Conservation (phyloP, 2,113 vertebrate species). For the Tachysurus fulvidraco region DNA sequence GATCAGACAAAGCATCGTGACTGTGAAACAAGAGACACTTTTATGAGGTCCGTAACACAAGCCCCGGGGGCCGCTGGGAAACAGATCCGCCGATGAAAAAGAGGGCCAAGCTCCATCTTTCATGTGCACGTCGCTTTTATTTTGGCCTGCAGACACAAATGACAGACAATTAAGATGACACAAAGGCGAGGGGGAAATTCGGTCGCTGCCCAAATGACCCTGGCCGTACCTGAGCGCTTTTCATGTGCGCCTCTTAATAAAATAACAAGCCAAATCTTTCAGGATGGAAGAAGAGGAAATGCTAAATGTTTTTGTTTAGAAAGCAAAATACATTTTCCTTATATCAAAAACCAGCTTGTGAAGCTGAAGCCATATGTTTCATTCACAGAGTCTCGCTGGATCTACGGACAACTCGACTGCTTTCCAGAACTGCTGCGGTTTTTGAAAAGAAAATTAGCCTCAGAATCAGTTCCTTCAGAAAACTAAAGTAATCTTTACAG, state of each 20-base stretch:
- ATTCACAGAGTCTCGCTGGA: conserved; percentile 72
- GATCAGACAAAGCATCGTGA: conserved; percentile 76
- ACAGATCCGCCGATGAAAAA: conserved; percentile 85
- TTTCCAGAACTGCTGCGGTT: not conserved
- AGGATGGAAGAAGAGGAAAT: conserved; percentile 68
- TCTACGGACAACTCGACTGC: not conserved
- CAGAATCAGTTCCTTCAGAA: not conserved
- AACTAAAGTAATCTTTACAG: too few relatives aligned
- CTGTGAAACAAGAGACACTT: conserved; percentile 79
- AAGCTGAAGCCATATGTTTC: conserved; percentile 80
- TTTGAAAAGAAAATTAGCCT: not conserved
- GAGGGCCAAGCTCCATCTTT: conserved; percentile 80
- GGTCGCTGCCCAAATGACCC: conserved; percentile 67
- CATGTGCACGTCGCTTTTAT: conserved; percentile 85
- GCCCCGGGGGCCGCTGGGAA: conserved; percentile 77
- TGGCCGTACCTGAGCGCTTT: conserved; percentile 14
- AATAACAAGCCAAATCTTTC: not conserved
- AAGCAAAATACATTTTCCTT: conserved; percentile 59
- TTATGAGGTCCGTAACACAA: conserved; percentile 79
- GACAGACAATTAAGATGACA: conserved; percentile 86
- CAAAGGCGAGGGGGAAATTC: conserved; percentile 78
- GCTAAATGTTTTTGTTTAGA: conserved; percentile 47
- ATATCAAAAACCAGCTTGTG: conserved; percentile 79
- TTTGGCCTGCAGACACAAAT: conserved; percentile 80
- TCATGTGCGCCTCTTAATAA: conserved; percentile 69